Conservation (phyloP, 2,888 invertebrate genomes). For the Trichogramma evanescens region DNA sequence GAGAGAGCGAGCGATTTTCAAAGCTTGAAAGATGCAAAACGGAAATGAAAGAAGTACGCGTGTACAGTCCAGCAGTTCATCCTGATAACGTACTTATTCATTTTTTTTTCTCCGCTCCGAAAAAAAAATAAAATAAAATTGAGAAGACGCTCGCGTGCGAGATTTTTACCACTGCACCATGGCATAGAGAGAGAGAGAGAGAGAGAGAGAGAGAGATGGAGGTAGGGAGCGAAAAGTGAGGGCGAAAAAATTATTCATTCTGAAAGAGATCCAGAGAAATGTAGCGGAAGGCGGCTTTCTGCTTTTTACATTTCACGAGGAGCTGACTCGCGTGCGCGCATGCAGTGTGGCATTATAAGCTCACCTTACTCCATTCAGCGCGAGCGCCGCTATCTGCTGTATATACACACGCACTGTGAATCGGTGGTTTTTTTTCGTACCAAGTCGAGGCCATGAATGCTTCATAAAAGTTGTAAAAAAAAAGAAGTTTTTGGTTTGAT, state of each 20-base stretch:
- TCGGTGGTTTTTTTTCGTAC: too few relatives aligned
- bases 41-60: slow-evolving; percentile 16
- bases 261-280: slow-evolving; percentile 12
- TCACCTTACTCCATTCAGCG: too few relatives aligned
- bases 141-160: slow-evolving; percentile 3
- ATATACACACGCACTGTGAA: too few relatives aligned
- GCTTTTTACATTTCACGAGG: too few relatives aligned
- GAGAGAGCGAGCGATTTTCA: not conserved
- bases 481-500: too few relatives aligned
- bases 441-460: too few relatives aligned
- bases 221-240: not conserved
- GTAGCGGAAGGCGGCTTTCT: slow-evolving; percentile 13
- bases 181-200: slow-evolving; percentile 1
- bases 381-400: too few relatives aligned
- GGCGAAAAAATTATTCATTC: slow-evolving; percentile 20
- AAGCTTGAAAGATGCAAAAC: slow-evolving; percentile 5
- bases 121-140: slow-evolving; percentile 8
- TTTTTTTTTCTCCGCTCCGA: not conserved
- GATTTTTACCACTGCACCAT: slow-evolving; percentile 17
- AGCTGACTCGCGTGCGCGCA: too few relatives aligned
- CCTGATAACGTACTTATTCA: slow-evolving; percentile 15
- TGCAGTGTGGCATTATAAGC: too few relatives aligned
- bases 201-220: not conserved
- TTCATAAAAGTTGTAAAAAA: too few relatives aligned
- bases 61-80: slow-evolving; percentile 4